Conservation (phyloP, 2,888 invertebrate species). For the Agonopterix arenella region DNA sequence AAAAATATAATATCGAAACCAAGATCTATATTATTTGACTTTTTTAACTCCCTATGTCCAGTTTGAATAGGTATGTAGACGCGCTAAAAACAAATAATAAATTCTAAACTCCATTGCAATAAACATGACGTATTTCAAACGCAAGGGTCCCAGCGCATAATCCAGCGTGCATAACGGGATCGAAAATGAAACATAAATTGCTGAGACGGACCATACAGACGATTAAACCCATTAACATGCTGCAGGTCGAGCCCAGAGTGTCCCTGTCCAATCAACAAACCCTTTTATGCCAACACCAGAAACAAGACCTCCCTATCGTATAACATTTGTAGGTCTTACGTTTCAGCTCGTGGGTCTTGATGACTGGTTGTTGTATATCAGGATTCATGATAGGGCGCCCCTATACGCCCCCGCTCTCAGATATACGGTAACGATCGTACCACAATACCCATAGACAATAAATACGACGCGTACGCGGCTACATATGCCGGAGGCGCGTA, state of each 20-base stretch:
- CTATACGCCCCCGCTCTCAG: conserved; percentile 59
- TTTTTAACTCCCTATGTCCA: too few species aligned
- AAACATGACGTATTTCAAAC: conserved; percentile 28
- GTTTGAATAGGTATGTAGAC: too few species aligned
- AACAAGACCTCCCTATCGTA: conserved; percentile 10
- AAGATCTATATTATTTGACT: too few species aligned
- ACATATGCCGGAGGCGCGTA: conserved; percentile 53
- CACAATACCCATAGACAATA: conserved; percentile 73
- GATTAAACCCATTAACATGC: conserved; percentile 74
- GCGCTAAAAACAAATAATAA: not conserved
- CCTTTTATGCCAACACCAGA: conserved; percentile 39
- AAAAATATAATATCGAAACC: too few species aligned
- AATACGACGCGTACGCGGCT: conserved; percentile 63
- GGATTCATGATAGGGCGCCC: conserved; percentile 70
- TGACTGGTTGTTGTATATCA: conserved; percentile 62
- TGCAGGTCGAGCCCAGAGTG: conserved; percentile 53
- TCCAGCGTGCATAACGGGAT: conserved; percentile 70
- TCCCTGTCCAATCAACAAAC: conserved; percentile 66
- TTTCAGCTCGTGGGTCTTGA: conserved; percentile 44
- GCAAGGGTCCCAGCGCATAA: conserved; percentile 51
- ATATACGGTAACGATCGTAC: conserved; percentile 72
- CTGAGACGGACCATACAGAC: conserved; percentile 62
- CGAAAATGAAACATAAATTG: conserved; percentile 77
- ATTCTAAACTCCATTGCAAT: not conserved
- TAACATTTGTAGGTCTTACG: conserved; percentile 19